Percentiles rank a stretch among this genome's conserved stretches.
Conservation (phyloP, 2,888 invertebrate genomes). For the Orthosia cruda region DNA sequence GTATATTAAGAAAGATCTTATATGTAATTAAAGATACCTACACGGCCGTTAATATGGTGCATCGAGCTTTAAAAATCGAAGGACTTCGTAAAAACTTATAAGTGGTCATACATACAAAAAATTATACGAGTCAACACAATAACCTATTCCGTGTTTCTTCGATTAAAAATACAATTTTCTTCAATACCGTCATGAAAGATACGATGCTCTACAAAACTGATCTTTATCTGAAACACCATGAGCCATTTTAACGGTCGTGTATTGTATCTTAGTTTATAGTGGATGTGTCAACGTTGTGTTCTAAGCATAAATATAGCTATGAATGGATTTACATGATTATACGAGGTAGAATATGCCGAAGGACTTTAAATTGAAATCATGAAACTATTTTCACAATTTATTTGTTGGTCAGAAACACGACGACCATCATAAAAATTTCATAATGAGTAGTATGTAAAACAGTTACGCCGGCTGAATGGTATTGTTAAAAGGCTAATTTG, state of each 20-base stretch:
- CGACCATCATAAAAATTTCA: background rate
- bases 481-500: background rate
- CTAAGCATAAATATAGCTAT: conserved; percentile 29
- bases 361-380: conserved; percentile 36
- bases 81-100: too few relatives aligned
- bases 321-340: conserved; percentile 24
- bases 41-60: background rate
- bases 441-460: background rate
- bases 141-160: too few relatives aligned
- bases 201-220: background rate
- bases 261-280: conserved; percentile 46
- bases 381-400: too few relatives aligned
- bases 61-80: background rate
- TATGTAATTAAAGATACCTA: conserved; percentile 7
- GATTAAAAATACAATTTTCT: too few relatives aligned
- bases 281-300: conserved; percentile 56
- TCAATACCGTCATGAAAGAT: background rate
- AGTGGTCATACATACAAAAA: too few relatives aligned
- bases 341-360: conserved; percentile 25
- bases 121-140: too few relatives aligned
- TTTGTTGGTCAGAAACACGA: background rate
- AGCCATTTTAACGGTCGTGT: background rate
- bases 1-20: conserved; percentile 21
- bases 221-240: background rate
- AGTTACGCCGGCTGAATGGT: background rate